phyloP scores from a whole-genome alignment of 1,140 invertebrate species.

The Dreissena rostriformis region DNA sequence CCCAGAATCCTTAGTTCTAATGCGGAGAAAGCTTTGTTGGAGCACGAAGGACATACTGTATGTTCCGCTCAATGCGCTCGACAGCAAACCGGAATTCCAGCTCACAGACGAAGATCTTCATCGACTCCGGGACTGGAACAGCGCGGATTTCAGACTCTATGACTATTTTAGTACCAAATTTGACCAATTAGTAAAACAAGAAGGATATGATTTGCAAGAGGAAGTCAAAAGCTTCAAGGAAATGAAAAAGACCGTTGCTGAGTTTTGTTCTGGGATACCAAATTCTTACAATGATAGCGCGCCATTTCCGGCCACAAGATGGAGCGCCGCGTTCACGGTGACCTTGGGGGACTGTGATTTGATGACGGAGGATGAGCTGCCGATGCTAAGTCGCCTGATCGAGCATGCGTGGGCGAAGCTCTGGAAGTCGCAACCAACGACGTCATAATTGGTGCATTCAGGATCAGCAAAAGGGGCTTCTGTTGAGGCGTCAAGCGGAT shows the following conservation, averaged over 20 bases:
- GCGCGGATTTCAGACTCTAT: constrained; percentile 71
- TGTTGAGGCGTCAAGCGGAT: no score
- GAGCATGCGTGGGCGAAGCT: constrained; percentile 34
- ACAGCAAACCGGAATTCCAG: constrained; percentile 50
- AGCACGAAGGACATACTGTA: constrained; percentile 74
- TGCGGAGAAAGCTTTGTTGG: constrained; percentile 74
- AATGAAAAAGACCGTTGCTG: constrained; percentile 55
- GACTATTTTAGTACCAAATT: constrained; percentile 63
- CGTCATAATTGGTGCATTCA: no score
- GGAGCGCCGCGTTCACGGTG: constrained; percentile 64
- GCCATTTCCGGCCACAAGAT: constrained; percentile 32
- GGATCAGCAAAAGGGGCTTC: no score
- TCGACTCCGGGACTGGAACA: constrained; percentile 56
- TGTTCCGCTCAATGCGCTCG: constrained; percentile 67
- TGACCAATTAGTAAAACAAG: constrained; percentile 50
- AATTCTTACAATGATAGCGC: not conserved
- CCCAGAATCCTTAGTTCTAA: constrained; percentile 73
- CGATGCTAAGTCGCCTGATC: constrained; percentile 59
- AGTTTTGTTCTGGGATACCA: constrained; percentile 51
- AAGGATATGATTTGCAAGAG: constrained; percentile 59
- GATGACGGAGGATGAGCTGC: constrained; percentile 64
- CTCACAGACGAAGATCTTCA: constrained; percentile 56
- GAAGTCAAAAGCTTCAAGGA: constrained; percentile 68
- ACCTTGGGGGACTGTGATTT: constrained; percentile 60
- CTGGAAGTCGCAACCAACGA: not conserved